Evolutionary conservation across 2,113 vertebrate species (phyloP).

Genomic region (Cyprinodon tularosa): DNA sequence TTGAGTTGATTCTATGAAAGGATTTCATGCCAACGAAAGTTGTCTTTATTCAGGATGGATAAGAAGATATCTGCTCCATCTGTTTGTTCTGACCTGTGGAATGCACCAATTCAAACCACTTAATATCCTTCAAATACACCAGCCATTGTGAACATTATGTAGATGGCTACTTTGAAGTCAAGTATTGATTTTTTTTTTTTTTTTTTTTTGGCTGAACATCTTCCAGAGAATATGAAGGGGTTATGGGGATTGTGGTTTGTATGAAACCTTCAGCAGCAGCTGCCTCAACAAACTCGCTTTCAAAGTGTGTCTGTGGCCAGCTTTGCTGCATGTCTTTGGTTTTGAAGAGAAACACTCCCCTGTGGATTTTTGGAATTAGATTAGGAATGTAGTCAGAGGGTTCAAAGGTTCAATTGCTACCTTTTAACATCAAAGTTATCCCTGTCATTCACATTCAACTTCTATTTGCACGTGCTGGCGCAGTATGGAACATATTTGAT

Average conservation of each 20-base stretch:
- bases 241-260: constrained; percentile 40
- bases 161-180: constrained; percentile 59
- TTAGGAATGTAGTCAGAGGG: constrained; percentile 62
- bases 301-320: background rate
- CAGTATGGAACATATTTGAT: constrained; percentile 39
- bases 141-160: constrained; percentile 45
- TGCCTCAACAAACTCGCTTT: constrained; percentile 8
- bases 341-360: constrained; percentile 36
- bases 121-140: constrained; percentile 57
- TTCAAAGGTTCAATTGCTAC: constrained; percentile 61
- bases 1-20: background rate
- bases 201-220: constrained; percentile 40
- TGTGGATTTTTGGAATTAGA: constrained; percentile 64
- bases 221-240: constrained; percentile 42
- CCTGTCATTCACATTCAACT: constrained; percentile 45
- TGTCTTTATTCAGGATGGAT: constrained; percentile 65
- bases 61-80: constrained; percentile 60
- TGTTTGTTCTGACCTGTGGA: constrained; percentile 60
- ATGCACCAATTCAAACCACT: constrained; percentile 48
- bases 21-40: constrained; percentile 56
- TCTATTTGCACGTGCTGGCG: constrained; percentile 35
- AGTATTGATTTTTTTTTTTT: constrained; percentile 54
- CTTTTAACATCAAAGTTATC: constrained; percentile 61
- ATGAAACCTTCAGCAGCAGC: constrained; percentile 42
- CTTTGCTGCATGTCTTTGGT: constrained; percentile 21